Evolutionary conservation across 2,888 invertebrate species (phyloP), one percentile per base, ranked within the genome.

Genomic region (Crocallis elinguaria): DNA sequence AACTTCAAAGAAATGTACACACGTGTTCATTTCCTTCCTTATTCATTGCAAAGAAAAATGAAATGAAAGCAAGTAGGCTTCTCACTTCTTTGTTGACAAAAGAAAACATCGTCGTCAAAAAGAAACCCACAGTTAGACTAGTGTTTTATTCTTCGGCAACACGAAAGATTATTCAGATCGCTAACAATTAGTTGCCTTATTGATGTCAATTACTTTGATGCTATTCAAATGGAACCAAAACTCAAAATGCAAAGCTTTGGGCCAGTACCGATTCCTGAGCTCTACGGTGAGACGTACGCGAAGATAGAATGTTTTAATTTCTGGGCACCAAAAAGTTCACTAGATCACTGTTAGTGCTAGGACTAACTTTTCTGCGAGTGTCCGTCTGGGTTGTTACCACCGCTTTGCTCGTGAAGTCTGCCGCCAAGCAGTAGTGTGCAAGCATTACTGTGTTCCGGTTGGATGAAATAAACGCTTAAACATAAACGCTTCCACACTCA

Each of bases 151-250:
- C n/a, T n/a, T n/a, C n/a, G n/a, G n/a, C n/a, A n/a, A n/a, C n/a
- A n/a, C n/a, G n/a, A 6, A n/a, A 21, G 12, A 35, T 27, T 38
- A 12, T 43, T 44, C 30, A 19, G 5, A 27, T 19, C 3, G 9
- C 8, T 9, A 43, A 35, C 48, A 49, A 54, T 27, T 39, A 35
- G 23, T 33, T 53, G 30, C 39, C 29, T 39, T 44, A 38, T 35
- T 44, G 49, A 41, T 29, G 35, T 23, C 37, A 46, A 46, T 48
- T 44, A 39, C 35, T 49, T 44, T 54, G 49, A 54, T 25, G 43
- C 27, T 39, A 43, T 33, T 44, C 49, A 54, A 49, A 49, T 43
- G 35, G 4, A 54, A 54, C 44, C 39, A 9, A 49, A 49, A 39
- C 19, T 17, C 29, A 11, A 17, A 54, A 54, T 49, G 25, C 39